Evolutionary conservation across 2,113 vertebrate species (phyloP).

Genomic region (Rhinogobius similis): DNA sequence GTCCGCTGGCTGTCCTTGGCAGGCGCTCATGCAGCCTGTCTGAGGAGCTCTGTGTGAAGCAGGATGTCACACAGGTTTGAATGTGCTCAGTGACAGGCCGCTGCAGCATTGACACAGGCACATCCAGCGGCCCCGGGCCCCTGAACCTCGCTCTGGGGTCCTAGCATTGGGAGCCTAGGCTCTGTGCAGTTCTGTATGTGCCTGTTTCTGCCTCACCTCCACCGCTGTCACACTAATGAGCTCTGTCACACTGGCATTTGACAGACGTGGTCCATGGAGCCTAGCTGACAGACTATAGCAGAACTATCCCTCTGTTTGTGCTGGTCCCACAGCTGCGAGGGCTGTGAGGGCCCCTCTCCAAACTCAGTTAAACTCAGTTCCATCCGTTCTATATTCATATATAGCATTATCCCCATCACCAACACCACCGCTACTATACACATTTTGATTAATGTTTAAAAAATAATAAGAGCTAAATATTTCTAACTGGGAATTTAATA

Average conservation of each 20-base stretch:
- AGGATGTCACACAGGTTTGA: constrained; percentile 70
- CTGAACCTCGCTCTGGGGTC: constrained; percentile 34
- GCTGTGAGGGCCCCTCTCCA: not conserved
- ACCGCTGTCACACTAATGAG: constrained; percentile 73
- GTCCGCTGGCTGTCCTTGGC: constrained; percentile 60
- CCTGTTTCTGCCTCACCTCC: constrained; percentile 71
- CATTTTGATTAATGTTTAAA: no score
- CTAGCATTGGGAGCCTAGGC: constrained; percentile 34
- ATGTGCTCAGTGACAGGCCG: constrained; percentile 68
- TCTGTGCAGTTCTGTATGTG: constrained; percentile 64
- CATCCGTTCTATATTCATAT: no score
- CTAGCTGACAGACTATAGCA: constrained; percentile 70
- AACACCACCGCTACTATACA: no score
- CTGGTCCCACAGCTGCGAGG: constrained; percentile 10
- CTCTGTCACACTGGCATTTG: constrained; percentile 80
- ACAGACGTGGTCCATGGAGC: constrained; percentile 77
- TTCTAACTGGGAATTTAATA: not conserved
- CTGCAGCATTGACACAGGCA: constrained; percentile 56
- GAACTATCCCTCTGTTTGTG: constrained; percentile 35
- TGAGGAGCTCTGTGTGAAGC: constrained; percentile 60
- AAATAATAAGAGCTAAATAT: no score
- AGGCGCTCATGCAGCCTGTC: constrained; percentile 60
- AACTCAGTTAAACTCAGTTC: no score
- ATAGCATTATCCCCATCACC: no score
- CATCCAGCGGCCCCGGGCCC: constrained; percentile 19